Evolutionary conservation across 2,888 invertebrate species (phyloP).

Genomic region (Ornithoptera alexandrae): DNA sequence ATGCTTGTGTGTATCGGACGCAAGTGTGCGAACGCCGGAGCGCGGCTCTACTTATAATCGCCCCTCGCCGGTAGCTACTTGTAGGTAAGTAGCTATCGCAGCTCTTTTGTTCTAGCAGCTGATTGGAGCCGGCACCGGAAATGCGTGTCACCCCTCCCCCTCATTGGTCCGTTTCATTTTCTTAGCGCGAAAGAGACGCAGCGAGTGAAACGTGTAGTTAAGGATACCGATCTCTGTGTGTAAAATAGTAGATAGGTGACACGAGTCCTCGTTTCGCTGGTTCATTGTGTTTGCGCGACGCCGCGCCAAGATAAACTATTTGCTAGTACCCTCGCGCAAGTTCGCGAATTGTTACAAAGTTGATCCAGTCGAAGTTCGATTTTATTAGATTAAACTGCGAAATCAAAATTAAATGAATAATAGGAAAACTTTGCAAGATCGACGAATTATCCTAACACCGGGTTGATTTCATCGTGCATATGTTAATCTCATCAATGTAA

Average conservation of each 20-base stretch:
- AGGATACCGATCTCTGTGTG: slow-evolving; percentile 72
- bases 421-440: background rate
- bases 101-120: slow-evolving; percentile 81
- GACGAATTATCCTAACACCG: background rate
- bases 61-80: slow-evolving; percentile 71
- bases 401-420: background rate
- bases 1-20: slow-evolving; percentile 52
- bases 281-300: slow-evolving; percentile 60
- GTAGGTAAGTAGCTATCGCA: slow-evolving; percentile 78
- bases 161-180: slow-evolving; percentile 80
- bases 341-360: slow-evolving; percentile 67
- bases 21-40: slow-evolving; percentile 59
- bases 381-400: slow-evolving; percentile 39
- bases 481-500: background rate
- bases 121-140: slow-evolving; percentile 80
- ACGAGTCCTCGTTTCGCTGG: slow-evolving; percentile 62
- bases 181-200: slow-evolving; percentile 78
- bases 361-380: slow-evolving; percentile 54
- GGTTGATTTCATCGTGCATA: background rate
- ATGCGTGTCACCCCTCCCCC: slow-evolving; percentile 80
- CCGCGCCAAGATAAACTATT: slow-evolving; percentile 71
- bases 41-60: slow-evolving; percentile 59
- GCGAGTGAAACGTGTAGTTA: slow-evolving; percentile 71
- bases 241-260: slow-evolving; percentile 71
- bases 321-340: slow-evolving; percentile 53